phyloP scores from a whole-genome alignment of 2,797 vertebrate genomes.

The Gymnoscopelus braueri region DNA sequence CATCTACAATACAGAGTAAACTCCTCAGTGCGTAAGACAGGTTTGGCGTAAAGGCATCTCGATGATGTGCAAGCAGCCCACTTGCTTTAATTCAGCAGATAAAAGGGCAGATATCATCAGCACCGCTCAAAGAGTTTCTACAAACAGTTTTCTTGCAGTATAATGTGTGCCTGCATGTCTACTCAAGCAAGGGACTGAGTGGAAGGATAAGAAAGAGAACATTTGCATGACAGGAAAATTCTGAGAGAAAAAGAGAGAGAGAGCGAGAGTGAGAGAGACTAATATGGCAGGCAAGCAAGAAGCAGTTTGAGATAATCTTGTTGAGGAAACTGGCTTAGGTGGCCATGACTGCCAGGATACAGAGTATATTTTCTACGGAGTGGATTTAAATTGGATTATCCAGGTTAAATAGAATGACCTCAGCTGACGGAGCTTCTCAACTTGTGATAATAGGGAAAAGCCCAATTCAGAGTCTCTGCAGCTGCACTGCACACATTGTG shows the following conservation, averaged over 20 bases:
- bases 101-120: constrained; percentile 59
- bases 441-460: constrained; percentile 62
- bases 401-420: constrained; percentile 77
- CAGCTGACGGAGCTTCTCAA: constrained; percentile 65
- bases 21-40: too few relatives aligned
- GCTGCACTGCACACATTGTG: constrained; percentile 37
- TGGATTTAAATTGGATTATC: constrained; percentile 75
- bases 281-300: constrained; percentile 36
- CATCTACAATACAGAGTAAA: too few relatives aligned
- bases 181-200: constrained; percentile 32
- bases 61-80: constrained; percentile 41
- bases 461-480: constrained; percentile 52
- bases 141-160: constrained; percentile 41
- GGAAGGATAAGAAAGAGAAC: constrained; percentile 17
- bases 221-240: constrained; percentile 20
- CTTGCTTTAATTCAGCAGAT: constrained; percentile 55
- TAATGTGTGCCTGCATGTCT: constrained; percentile 36
- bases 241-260: constrained; percentile 4
- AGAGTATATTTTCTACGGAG: constrained; percentile 69
- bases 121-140: constrained; percentile 36
- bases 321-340: constrained; percentile 74
- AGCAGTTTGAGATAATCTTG: constrained; percentile 71
- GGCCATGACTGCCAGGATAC: constrained; percentile 67
- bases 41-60: constrained; percentile 32
- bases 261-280: constrained; percentile 34